Conservation (phyloP, 2,113 vertebrate species). For the Hemibagrus wyckioides region DNA sequence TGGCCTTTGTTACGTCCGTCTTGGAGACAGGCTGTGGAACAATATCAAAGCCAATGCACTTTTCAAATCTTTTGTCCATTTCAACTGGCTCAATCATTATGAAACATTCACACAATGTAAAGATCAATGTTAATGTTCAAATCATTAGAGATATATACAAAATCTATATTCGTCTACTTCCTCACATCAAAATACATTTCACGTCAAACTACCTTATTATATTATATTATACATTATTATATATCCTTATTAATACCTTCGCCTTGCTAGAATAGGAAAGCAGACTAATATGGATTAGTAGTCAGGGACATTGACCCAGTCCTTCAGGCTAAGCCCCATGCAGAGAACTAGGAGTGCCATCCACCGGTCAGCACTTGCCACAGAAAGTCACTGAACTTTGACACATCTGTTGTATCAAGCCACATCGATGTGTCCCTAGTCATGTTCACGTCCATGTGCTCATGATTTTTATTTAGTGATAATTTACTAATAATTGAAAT, state of each 20-base stretch:
- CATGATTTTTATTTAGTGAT: background rate
- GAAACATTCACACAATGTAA: background rate
- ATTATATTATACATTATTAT: too few relatives aligned
- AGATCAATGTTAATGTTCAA: background rate
- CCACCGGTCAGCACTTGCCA: background rate
- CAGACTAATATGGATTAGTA: constrained; percentile 41
- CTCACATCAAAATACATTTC: background rate
- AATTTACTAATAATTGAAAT: background rate
- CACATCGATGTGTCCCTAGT: background rate
- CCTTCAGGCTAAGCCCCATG: background rate
- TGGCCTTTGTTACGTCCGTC: background rate
- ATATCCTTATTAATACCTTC: too few relatives aligned
- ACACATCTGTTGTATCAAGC: too few relatives aligned
- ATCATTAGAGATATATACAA: background rate
- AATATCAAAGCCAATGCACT: background rate
- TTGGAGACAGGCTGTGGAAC: background rate
- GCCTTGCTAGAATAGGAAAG: constrained; percentile 4
- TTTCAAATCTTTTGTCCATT: background rate
- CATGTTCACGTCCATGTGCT: background rate
- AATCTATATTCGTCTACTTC: background rate
- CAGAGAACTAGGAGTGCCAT: constrained; percentile 29
- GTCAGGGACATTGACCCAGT: constrained; percentile 7
- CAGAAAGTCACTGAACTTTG: background rate
- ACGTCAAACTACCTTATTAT: too few relatives aligned
- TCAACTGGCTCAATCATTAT: background rate